Evolutionary conservation across 2,113 vertebrate genomes (phyloP), one percentile per base, ranked within the genome.

Genomic region (Rhipidura dahli): DNA sequence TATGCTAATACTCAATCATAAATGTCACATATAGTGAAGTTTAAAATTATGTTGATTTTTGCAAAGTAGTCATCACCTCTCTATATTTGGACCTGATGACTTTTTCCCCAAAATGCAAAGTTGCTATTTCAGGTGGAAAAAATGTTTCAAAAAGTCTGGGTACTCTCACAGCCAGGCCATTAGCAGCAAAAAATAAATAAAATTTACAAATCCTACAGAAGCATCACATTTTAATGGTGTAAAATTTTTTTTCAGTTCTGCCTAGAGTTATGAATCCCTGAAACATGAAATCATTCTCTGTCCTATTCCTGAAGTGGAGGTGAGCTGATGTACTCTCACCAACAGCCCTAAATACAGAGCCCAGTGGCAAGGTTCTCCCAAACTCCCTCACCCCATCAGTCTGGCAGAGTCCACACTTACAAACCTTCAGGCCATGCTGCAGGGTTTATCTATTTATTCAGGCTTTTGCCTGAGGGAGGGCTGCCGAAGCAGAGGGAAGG

Each of bases 361-460:
- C 83, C 83, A 75, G 21, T 78, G 44, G 69, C 89, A 94, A 94
- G 60, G 60, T n/a, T 53, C 44, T 78, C 83, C 37, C 61, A 3
- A 83, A 63, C 31, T 81, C 56, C 77, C 64, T 42, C 70, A 45
- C 16, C n/a, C 50, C 31, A 69, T 3, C 19, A 44, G 18, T 7
- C 63, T 84, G 60, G 35, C 60, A 68, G 21, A 91, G 57, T 1
- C 77, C 91, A 81, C 2, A 0, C 44, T 60, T 45, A 37, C 44
- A 63, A 83, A 81, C 81, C 93, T 85, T 87, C 57, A 31, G 84
- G 91, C 69, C 70, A 53, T 14, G 49, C 89, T 87, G 84, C 60
- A 69, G 78, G 94, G 49, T 35, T 95, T 87, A 94, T 85, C 84
- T 94, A 91, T 91, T 96, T 96, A 96, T 89, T 95, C 93, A 96